These are phyloP conservation scores for Ischnura elegans DNA, from an alignment of 2,888 invertebrate species.

Conservation along the genomic window DNA sequence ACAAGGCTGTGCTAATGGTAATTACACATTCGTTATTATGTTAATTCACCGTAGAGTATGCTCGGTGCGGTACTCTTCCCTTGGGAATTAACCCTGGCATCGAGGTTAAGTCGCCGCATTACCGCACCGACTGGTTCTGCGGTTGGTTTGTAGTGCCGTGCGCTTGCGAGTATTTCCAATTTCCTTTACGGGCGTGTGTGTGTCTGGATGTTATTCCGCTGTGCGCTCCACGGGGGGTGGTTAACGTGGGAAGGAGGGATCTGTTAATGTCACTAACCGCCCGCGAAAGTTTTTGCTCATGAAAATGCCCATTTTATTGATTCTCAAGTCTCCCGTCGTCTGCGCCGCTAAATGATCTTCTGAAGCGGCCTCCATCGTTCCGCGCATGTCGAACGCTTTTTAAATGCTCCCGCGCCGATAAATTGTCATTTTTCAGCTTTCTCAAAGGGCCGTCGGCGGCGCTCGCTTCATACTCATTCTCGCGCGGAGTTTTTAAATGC, in stretches of 20 bases:
- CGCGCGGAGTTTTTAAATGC: background rate
- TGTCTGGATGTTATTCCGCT: background rate
- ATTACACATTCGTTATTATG: slow-evolving; percentile 32
- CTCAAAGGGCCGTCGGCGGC: background rate
- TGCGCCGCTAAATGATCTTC: background rate
- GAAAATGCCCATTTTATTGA: background rate
- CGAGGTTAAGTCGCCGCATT: background rate
- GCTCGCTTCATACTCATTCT: background rate
- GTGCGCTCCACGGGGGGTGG: background rate
- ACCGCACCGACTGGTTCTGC: background rate
- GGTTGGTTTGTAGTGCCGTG: background rate
- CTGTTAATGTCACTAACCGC: background rate
- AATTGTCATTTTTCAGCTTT: slow-evolving; percentile 9
- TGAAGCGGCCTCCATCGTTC: background rate
- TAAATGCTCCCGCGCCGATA: background rate
- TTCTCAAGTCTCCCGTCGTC: background rate
- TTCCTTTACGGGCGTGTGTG: background rate
- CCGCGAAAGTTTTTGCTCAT: background rate
- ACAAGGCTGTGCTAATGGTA: slow-evolving; percentile 4
- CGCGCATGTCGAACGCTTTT: background rate
- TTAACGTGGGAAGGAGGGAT: background rate
- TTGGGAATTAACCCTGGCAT: background rate
- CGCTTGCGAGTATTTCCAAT: background rate
- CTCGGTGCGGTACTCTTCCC: slow-evolving; percentile 17
- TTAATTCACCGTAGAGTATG: background rate